phyloP scores from a whole-genome alignment of 1,140 invertebrate species.

The Elymnias hypermnestra region DNA sequence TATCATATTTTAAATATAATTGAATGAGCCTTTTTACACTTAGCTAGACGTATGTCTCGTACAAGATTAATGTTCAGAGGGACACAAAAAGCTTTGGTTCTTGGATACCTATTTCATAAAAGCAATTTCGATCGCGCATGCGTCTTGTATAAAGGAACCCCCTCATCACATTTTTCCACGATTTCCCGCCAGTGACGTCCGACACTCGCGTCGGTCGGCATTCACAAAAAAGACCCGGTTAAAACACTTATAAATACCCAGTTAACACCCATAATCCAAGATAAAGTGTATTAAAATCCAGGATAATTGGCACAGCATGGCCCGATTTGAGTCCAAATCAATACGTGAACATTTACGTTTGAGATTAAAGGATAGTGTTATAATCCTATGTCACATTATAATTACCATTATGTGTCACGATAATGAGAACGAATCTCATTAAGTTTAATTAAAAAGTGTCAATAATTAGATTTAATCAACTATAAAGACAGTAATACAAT shows the following conservation, averaged over 20 bases:
- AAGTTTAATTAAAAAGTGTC: slow-evolving; percentile 23
- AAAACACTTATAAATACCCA: slow-evolving; percentile 1
- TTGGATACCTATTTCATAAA: slow-evolving; percentile 22
- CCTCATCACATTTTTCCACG: slow-evolving; percentile 28
- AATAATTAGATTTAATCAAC: too few species aligned
- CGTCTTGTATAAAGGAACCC: slow-evolving; percentile 22
- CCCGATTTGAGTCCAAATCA: slow-evolving; percentile 25
- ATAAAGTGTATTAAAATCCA: slow-evolving; percentile 27
- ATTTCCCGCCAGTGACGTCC: slow-evolving; percentile 56
- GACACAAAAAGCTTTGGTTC: slow-evolving; percentile 16
- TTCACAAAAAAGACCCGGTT: slow-evolving; percentile 23
- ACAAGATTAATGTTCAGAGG: slow-evolving; percentile 17
- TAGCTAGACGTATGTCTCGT: slow-evolving; percentile 2
- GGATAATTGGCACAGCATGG: slow-evolving; percentile 13
- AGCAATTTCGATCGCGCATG: slow-evolving; percentile 41
- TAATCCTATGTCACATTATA: slow-evolving; percentile 10
- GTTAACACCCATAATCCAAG: slow-evolving; percentile 2
- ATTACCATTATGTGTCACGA: slow-evolving; percentile 53
- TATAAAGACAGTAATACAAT: slow-evolving; percentile 39
- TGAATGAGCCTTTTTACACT: too few species aligned
- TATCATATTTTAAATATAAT: too few species aligned
- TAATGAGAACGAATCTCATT: slow-evolving; percentile 42
- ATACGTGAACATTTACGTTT: slow-evolving; percentile 18
- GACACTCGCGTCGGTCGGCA: slow-evolving; percentile 25
- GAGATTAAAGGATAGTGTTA: slow-evolving; percentile 1